Percentiles rank a stretch among this genome's conserved stretches.
Conservation (phyloP, 2,113 vertebrate genomes). For the Pluvialis apricaria region DNA sequence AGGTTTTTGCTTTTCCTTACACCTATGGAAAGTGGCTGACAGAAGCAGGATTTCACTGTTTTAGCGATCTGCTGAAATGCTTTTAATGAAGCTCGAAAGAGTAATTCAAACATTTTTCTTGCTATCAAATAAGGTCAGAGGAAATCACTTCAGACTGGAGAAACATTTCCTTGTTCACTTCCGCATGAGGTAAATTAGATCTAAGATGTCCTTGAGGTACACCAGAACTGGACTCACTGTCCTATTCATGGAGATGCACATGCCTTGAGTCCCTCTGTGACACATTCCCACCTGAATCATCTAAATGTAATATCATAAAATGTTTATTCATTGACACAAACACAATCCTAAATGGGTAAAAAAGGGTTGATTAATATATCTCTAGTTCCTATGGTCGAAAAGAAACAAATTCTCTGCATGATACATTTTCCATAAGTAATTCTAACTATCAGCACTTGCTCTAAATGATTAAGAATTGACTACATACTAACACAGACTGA, state of each 20-base stretch:
- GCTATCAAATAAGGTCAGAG: neutral
- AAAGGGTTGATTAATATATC: neutral
- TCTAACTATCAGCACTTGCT: neutral
- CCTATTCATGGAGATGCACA: neutral
- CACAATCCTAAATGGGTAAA: neutral
- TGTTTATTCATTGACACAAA: neutral
- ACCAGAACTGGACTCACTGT: neutral
- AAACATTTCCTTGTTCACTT: neutral
- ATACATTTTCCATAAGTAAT: neutral
- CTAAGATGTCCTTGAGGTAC: neutral
- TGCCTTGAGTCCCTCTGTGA: neutral
- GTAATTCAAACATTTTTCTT: neutral
- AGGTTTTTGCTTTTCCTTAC: neutral
- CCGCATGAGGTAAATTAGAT: neutral
- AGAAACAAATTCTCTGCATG: neutral
- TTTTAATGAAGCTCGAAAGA: neutral
- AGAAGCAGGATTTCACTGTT: neutral
- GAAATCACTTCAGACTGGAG: neutral
- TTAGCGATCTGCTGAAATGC: neutral
- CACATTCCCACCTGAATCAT: neutral
- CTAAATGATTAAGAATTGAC: neutral
- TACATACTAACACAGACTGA: neutral
- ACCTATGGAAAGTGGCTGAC: neutral
- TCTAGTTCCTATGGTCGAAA: neutral
- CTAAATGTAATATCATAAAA: neutral